Evolutionary conservation across 1,140 invertebrate species (phyloP).

Genomic region (Octopus sinensis): DNA sequence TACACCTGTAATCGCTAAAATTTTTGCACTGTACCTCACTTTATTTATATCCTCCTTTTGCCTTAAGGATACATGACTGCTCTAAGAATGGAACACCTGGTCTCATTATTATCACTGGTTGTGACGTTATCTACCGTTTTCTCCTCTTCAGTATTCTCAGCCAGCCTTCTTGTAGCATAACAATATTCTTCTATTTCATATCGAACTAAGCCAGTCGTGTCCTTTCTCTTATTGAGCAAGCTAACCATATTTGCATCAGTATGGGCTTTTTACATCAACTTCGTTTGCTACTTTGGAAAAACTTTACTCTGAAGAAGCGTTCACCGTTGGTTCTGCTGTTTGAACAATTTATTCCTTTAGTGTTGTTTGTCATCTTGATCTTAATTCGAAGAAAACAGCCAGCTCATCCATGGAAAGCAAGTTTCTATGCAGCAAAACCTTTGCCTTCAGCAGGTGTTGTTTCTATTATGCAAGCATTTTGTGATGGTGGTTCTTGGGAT

Average conservation of each 20-base stretch:
- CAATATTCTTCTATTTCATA: too few relatives aligned
- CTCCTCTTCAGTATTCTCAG: too few relatives aligned
- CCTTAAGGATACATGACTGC: too few relatives aligned
- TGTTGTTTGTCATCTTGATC: conserved; percentile 58
- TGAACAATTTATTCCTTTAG: conserved; percentile 59
- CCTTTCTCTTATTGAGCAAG: too few relatives aligned
- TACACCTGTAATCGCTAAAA: too few relatives aligned
- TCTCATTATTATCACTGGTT: too few relatives aligned
- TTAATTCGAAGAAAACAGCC: conserved; percentile 57
- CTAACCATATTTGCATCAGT: conserved; percentile 9
- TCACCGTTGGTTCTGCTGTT: conserved; percentile 59
- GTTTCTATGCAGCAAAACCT: conserved; percentile 50
- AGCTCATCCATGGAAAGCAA: conserved; percentile 45
- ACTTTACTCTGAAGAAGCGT: conserved; percentile 59
- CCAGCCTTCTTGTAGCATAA: too few relatives aligned
- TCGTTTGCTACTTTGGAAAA: conserved; percentile 59
- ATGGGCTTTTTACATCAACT: conserved; percentile 58
- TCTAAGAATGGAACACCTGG: too few relatives aligned
- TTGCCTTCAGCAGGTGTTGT: conserved; percentile 59
- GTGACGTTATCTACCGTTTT: too few relatives aligned
- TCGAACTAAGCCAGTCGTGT: too few relatives aligned
- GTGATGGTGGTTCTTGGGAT: conserved; percentile 51
- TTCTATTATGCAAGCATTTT: conserved; percentile 59
- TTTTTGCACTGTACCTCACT: too few relatives aligned
- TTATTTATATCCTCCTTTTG: too few relatives aligned